Conservation (phyloP, 2,113 vertebrate genomes). For the Bufo bufo region DNA sequence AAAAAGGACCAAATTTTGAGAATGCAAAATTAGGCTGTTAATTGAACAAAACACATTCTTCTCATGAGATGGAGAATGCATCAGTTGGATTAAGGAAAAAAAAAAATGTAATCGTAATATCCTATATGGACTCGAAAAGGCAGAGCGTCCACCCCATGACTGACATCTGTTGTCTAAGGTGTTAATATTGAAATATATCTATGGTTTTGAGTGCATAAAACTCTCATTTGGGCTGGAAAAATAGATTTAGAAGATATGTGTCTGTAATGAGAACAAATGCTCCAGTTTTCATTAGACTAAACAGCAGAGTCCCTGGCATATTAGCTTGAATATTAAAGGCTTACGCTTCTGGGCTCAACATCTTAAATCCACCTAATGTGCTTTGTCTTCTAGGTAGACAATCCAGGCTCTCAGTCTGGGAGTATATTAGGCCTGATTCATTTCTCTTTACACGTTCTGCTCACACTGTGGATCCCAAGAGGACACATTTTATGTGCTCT, state of each 20-base stretch:
- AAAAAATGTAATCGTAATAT: constrained; percentile 15
- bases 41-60: background rate
- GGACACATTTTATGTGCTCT: constrained; percentile 18
- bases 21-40: background rate
- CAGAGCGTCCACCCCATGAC: background rate
- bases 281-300: constrained; percentile 1
- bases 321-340: constrained; percentile 50
- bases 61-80: constrained; percentile 2
- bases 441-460: background rate
- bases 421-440: constrained; percentile 22
- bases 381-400: constrained; percentile 44
- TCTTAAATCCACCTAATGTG: constrained; percentile 53
- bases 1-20: background rate
- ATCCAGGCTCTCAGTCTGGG: background rate
- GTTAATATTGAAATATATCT: constrained; percentile 19
- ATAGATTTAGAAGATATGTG: background rate
- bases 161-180: constrained; percentile 38
- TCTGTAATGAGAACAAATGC: background rate
- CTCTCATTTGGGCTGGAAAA: background rate
- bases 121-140: background rate
- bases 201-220: background rate
- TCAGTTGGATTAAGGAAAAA: background rate
- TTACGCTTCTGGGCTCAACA: constrained; percentile 39
- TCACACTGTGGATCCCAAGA: background rate
- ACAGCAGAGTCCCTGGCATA: constrained; percentile 35